These are phyloP conservation scores for Oxyteleia sp. DNA, from an alignment of 2,888 invertebrate genomes.

Conservation along the genomic window DNA sequence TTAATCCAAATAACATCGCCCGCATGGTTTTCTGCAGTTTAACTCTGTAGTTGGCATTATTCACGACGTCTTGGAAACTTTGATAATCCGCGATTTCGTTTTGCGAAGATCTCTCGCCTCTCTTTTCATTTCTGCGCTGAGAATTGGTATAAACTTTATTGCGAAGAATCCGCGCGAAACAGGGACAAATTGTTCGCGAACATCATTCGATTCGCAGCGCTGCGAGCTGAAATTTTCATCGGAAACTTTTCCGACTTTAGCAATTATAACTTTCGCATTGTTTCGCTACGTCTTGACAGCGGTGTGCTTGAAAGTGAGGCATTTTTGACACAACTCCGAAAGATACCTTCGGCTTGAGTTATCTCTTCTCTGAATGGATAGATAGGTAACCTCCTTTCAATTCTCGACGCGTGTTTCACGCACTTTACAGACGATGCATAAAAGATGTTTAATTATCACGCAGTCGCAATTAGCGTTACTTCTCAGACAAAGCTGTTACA, in stretches of 20 bases:
- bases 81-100: slow-evolving; percentile 68
- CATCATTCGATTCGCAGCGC: slow-evolving; percentile 58
- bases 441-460: slow-evolving; percentile 8
- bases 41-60: slow-evolving; percentile 49
- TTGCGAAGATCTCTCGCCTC: slow-evolving; percentile 29
- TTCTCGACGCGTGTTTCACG: slow-evolving; percentile 27
- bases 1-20: slow-evolving; percentile 59
- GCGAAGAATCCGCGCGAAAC: too few species aligned
- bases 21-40: slow-evolving; percentile 54
- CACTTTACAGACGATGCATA: slow-evolving; percentile 16
- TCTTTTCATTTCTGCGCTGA: too few species aligned
- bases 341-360: not conserved
- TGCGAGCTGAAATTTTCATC: slow-evolving; percentile 54
- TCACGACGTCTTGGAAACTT: slow-evolving; percentile 67
- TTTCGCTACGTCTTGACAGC: slow-evolving; percentile 41
- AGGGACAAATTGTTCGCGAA: slow-evolving; percentile 65
- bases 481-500: slow-evolving; percentile 15
- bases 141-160: too few species aligned
- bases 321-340: slow-evolving; percentile 8
- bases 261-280: slow-evolving; percentile 69
- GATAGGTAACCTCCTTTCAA: slow-evolving; percentile 45
- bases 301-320: too few species aligned
- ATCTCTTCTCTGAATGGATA: slow-evolving; percentile 9
- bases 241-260: slow-evolving; percentile 58
- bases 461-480: slow-evolving; percentile 10